These are phyloP conservation scores for Entomyzon cyanotis DNA, from an alignment of 2,113 vertebrate genomes.

Conservation along the genomic window DNA sequence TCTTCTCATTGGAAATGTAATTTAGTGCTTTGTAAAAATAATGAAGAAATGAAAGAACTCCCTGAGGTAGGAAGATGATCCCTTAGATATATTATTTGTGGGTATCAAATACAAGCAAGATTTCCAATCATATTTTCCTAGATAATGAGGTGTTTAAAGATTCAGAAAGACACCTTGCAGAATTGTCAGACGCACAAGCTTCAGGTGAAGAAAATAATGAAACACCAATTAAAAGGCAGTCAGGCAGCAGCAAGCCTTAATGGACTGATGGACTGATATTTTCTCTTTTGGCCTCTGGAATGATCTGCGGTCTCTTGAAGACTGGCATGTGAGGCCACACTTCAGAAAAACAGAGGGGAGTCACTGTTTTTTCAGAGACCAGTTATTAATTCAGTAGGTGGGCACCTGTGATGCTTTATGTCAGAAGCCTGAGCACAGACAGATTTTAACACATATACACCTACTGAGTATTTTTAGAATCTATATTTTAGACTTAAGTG, in stretches of 20 bases:
- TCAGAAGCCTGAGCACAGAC: not conserved
- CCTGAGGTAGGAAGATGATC: not conserved
- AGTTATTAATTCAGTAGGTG: not conserved
- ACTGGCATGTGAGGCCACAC: not conserved
- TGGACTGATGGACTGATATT: not conserved
- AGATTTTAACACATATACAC: not conserved
- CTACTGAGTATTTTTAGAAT: not conserved
- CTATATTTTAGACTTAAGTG: not conserved
- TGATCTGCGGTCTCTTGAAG: not conserved
- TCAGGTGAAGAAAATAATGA: not conserved
- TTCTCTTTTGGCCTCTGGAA: not conserved
- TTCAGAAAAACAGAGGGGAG: not conserved
- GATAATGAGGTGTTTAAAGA: not conserved
- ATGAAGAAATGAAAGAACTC: not conserved
- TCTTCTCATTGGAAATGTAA: not conserved
- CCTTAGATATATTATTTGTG: not conserved
- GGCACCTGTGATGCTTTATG: not conserved
- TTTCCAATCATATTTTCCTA: not conserved
- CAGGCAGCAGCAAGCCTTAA: not conserved
- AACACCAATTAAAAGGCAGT: not conserved
- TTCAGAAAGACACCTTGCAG: not conserved
- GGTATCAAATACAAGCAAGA: not conserved
- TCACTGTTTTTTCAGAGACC: not conserved
- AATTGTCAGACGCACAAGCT: not conserved
- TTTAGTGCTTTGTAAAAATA: not conserved